Evolutionary conservation across 1,140 invertebrate genomes (phyloP), one percentile per base, ranked within the genome.

Genomic region (Rhynchophorus ferrugineus): DNA sequence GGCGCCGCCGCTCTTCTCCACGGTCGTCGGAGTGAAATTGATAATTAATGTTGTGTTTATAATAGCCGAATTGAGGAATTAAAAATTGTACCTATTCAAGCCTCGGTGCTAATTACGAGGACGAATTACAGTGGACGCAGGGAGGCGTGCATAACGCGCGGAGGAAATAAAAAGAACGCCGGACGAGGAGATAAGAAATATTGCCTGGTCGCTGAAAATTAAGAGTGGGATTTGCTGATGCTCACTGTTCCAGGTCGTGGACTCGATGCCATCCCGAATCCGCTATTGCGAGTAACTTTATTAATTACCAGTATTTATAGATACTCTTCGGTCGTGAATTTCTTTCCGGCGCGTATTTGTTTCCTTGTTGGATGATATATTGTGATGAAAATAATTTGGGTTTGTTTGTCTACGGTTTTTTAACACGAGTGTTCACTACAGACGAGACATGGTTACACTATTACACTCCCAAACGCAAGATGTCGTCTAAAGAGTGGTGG

Each of bases 31-130:
- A 19, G 16, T 35, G 42, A 62, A 69, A 69, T 69, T 69, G 67
- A 69, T 69, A 69, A 69, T 69, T 69, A 67, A 69, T 69, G 65
- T 67, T 66, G 65, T 69, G 67, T 67, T 69, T 66, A 67, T 69
- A 69, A 69, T 67, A 54, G 63, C 57, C 47, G 63, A 58, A 68
- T 68, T 62, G 63, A 58, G 66, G 63, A 68, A 68, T 68, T 68
- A 68, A 68, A 66, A 65, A 68, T 18, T 64, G 66, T 61, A 68
- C 64, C 64, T 66, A 64, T 43, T 61, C 59, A 59, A 60, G 61
- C 54, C 47, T 57, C 59, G 44, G 56, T 18, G 29, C 62, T 66
- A 66, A 66, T 66, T 64, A 57, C 58, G 57, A 57, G 49, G 50
- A 64, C 61, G 46, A 48, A 48, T 48, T 38, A 24, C 35, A 14